Evolutionary conservation across 2,888 invertebrate species (phyloP), one percentile per base, ranked within the genome.

Genomic region (Pheosia gnoma): DNA sequence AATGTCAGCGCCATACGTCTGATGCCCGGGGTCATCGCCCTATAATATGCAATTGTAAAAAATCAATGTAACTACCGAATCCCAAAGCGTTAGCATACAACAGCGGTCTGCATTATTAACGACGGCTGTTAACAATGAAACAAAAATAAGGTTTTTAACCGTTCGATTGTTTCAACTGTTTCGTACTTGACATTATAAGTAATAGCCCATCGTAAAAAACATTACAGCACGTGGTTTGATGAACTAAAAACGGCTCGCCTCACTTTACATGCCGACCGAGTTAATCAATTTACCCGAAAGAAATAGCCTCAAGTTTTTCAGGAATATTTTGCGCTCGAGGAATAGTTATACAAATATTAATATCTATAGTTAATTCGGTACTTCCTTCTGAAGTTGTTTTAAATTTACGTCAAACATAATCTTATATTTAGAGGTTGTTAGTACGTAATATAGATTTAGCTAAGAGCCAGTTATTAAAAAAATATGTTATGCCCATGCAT

Each of bases 11-110:
- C 57, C 57, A 52, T 59, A 71, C 61, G 67, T 56, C 62, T 62
- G 66, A n/a, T 52, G 25, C 25, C 5, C 59, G 65, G 61, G 74
- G 72, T 72, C 75, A 59, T 65, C 66, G 75, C 60, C 68, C 54
- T 61, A 51, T 69, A 74, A 77, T 76, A 78, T 82, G 83, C 79
- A 80, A 78, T 82, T 83, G 79, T 79, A 77, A 77, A 77, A 78
- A 74, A 74, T 69, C 69, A 69, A 75, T 77, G 68, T 69, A 65
- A 67, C 73, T 74, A 78, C 77, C 75, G 78, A 79, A 81, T 79
- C 74, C 74, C 64, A 60, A 61, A 72, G 67, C 64, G 69, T 77
- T 72, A 68, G 70, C 67, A 73, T 73, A 76, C 77, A 78, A 79
- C 76, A 77, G 82, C 80, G 77, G 78, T 74, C 70, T 75, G 70